phyloP scores from a whole-genome alignment of 2,113 vertebrate genomes.

The Coryphaenoides rupestris region DNA sequence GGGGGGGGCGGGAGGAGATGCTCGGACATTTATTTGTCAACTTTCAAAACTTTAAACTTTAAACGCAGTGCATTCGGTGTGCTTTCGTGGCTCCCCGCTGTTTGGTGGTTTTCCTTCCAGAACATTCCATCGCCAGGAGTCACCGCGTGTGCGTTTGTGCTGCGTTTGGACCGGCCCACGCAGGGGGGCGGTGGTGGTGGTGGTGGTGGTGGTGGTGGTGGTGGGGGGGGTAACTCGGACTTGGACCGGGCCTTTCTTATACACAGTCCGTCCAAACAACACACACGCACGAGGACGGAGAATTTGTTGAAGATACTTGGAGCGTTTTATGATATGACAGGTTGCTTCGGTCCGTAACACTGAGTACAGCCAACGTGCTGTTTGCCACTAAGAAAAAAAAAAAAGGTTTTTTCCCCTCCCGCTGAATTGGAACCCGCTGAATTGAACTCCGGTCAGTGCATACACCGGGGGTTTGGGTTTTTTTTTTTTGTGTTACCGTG shows the following conservation, averaged over 20 bases:
- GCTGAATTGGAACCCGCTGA: too few relatives aligned
- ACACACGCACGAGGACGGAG: constrained; percentile 18
- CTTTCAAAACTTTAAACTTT: constrained; percentile 55
- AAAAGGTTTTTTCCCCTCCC: too few relatives aligned
- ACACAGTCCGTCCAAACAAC: constrained; percentile 39
- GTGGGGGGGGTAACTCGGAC: constrained; percentile 41
- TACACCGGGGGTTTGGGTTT: too few relatives aligned
- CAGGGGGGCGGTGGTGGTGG: too few relatives aligned
- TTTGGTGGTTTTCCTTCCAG: constrained; percentile 46
- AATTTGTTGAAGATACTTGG: constrained; percentile 34
- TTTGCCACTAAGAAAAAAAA: too few relatives aligned
- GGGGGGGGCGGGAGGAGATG: not conserved
- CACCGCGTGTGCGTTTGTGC: constrained; percentile 48
- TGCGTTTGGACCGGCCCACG: constrained; percentile 38
- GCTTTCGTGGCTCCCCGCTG: constrained; percentile 50
- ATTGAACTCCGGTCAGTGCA: too few relatives aligned
- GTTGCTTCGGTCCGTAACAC: constrained; percentile 49
- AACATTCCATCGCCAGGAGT: constrained; percentile 49
- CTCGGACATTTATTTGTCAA: constrained; percentile 52
- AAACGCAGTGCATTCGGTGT: constrained; percentile 46
- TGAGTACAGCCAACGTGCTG: too few relatives aligned
- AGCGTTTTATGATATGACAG: constrained; percentile 48
- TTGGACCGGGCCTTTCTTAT: constrained; percentile 45
- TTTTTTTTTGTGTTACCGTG: too few relatives aligned
- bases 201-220: too few relatives aligned